Conservation (phyloP, 37 sponge, comb jelly and placozoan species). For the Cladorhizidae sp. region DNA sequence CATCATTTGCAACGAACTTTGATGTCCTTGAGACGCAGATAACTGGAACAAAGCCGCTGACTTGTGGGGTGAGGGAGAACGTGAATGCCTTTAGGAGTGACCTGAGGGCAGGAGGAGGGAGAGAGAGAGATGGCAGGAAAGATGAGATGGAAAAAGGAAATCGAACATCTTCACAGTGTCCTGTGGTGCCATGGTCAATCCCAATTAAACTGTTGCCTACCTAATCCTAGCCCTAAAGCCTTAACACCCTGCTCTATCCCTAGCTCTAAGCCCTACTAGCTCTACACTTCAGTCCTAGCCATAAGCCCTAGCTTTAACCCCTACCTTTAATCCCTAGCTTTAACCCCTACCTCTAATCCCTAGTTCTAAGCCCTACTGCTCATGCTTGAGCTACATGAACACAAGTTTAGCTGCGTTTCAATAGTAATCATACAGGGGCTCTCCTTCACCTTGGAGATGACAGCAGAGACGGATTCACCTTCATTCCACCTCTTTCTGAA, state of each 20-base stretch:
- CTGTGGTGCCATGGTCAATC: too few species aligned
- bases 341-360: too few species aligned
- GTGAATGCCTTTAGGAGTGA: constrained; percentile 6
- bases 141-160: neutral
- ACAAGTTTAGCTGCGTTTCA: neutral
- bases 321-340: too few species aligned
- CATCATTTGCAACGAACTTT: constrained; percentile 1
- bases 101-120: neutral
- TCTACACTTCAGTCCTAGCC: too few species aligned
- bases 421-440: too few species aligned
- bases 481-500: neutral
- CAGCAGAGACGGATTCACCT: neutral
- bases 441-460: neutral
- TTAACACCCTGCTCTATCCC: too few species aligned
- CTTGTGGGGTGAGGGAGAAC: constrained; percentile 14
- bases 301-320: too few species aligned
- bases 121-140: neutral
- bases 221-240: too few species aligned
- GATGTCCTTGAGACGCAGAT: neutral
- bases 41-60: constrained; percentile 14
- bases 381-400: too few species aligned
- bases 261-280: too few species aligned
- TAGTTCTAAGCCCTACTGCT: too few species aligned
- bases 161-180: neutral
- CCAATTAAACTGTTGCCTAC: too few species aligned